Conservation (phyloP, 1,140 invertebrate genomes). For the Chrysomallon squamiferum region DNA sequence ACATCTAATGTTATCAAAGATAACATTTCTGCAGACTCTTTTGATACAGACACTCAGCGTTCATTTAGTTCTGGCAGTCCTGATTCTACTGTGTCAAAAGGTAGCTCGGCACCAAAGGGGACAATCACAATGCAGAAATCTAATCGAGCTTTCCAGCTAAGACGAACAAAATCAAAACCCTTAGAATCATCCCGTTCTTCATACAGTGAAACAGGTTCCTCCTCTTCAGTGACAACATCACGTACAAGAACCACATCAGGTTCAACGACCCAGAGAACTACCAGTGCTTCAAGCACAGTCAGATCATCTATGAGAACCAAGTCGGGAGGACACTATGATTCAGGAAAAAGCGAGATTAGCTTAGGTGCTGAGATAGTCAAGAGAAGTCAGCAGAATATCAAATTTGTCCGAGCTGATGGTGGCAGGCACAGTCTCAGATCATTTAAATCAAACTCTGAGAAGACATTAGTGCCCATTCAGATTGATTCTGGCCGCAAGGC, state of each 20-base stretch:
- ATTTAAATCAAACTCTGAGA: slow-evolving; percentile 28
- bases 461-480: background rate
- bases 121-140: slow-evolving; percentile 59
- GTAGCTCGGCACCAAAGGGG: slow-evolving; percentile 50
- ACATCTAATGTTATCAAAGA: background rate
- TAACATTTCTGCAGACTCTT: slow-evolving; percentile 18
- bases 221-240: slow-evolving; percentile 2
- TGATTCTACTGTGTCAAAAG: slow-evolving; percentile 31
- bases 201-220: slow-evolving; percentile 10
- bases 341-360: slow-evolving; percentile 46
- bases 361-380: slow-evolving; percentile 53
- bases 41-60: slow-evolving; percentile 23
- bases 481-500: background rate
- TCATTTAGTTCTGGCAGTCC: slow-evolving; percentile 28
- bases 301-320: slow-evolving; percentile 11
- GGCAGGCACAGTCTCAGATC: slow-evolving; percentile 72
- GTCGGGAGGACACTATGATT: slow-evolving; percentile 16
- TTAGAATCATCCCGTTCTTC: slow-evolving; percentile 15
- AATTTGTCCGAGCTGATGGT: slow-evolving; percentile 70
- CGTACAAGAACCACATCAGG: slow-evolving; percentile 16
- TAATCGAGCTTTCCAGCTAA: slow-evolving; percentile 64
- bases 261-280: slow-evolving; percentile 16
- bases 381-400: slow-evolving; percentile 17
- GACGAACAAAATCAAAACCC: slow-evolving; percentile 59
- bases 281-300: slow-evolving; percentile 23